Percentiles rank a stretch among this genome's conserved stretches.
phyloP scores from a whole-genome alignment of 2,797 vertebrate genomes.

The Myotis daubentonii region DNA sequence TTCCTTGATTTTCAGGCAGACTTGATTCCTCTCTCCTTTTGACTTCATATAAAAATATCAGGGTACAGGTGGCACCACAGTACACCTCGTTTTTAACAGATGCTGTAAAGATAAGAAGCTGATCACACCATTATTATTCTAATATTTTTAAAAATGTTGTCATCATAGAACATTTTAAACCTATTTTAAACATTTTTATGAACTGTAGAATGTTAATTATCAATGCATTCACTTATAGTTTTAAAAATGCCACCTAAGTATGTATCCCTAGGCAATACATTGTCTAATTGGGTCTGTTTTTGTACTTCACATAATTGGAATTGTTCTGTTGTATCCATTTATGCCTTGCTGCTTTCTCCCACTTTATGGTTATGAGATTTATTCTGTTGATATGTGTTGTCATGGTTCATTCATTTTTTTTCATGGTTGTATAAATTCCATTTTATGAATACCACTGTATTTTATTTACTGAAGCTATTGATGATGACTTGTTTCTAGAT shows the following conservation, averaged over 20 bases:
- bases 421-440: neutral
- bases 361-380: conserved; percentile 26
- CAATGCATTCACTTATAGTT: neutral
- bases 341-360: neutral
- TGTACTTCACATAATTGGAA: neutral
- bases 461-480: conserved; percentile 35
- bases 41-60: neutral
- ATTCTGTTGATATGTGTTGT: neutral
- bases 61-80: neutral
- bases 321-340: neutral
- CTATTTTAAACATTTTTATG: neutral
- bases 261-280: neutral
- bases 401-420: conserved; percentile 25
- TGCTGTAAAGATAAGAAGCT: neutral
- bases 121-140: neutral
- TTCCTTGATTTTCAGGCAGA: neutral
- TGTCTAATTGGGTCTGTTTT: conserved; percentile 37
- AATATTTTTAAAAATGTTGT: neutral
- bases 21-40: neutral
- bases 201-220: neutral
- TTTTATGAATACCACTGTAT: neutral
- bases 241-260: neutral
- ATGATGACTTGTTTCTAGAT: conserved; percentile 27
- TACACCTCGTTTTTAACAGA: neutral
- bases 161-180: neutral